phyloP scores from a whole-genome alignment of 2,888 invertebrate species.

The Ophioninae sp. region DNA sequence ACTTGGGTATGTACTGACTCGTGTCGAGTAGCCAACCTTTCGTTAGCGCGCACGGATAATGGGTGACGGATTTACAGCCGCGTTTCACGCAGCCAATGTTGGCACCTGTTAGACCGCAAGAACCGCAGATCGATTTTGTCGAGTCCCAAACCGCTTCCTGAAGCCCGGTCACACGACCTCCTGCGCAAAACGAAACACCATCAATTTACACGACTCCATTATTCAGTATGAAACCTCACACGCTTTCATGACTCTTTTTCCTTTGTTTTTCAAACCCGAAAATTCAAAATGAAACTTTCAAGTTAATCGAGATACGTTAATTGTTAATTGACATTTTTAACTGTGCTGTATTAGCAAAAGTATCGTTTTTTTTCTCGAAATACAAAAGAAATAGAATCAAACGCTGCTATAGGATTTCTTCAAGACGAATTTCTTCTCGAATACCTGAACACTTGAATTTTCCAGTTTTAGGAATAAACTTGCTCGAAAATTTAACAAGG shows the following conservation, averaged over 20 bases:
- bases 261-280: not conserved
- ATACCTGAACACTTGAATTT: not conserved
- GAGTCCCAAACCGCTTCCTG: constrained; percentile 80
- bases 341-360: too few relatives aligned
- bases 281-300: too few relatives aligned
- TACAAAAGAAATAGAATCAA: not conserved
- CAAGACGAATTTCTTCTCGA: not conserved
- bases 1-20: constrained; percentile 78
- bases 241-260: not conserved
- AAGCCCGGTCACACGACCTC: constrained; percentile 78
- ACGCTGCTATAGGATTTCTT: not conserved
- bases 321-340: too few relatives aligned
- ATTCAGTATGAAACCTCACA: too few relatives aligned
- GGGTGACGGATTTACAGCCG: constrained; percentile 79
- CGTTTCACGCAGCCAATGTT: constrained; percentile 80
- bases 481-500: not conserved
- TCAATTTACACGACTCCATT: not conserved
- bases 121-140: constrained; percentile 77
- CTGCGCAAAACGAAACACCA: constrained; percentile 62
- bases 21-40: constrained; percentile 79
- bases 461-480: not conserved
- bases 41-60: constrained; percentile 80
- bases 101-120: constrained; percentile 80
- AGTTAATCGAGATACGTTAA: too few relatives aligned
- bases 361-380: not conserved